Percentiles rank a stretch among this genome's conserved stretches.
These are phyloP conservation scores for Stenodema calcarata DNA, from an alignment of 2,888 invertebrate genomes.

Conservation along the genomic window DNA sequence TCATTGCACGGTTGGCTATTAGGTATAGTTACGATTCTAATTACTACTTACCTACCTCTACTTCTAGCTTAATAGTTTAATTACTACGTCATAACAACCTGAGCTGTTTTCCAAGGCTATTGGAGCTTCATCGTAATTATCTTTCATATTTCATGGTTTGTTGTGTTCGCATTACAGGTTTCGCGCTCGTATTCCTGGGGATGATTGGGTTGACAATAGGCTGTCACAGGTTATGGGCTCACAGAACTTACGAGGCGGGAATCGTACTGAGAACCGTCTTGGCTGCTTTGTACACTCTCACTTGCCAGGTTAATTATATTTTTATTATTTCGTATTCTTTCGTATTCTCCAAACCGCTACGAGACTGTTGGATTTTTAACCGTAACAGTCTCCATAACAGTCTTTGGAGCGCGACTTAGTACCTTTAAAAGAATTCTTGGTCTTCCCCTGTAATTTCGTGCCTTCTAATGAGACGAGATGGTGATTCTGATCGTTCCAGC, in stretches of 20 bases:
- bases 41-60: too few relatives aligned
- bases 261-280: conserved; percentile 75
- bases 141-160: background rate
- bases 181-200: conserved; percentile 69
- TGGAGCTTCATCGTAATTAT: background rate
- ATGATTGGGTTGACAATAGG: conserved; percentile 87
- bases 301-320: conserved; percentile 75
- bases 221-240: conserved; percentile 93
- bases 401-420: too few relatives aligned
- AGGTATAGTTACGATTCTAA: too few relatives aligned
- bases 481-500: too few relatives aligned
- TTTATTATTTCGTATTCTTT: too few relatives aligned
- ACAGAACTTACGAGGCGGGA: conserved; percentile 80
- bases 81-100: background rate
- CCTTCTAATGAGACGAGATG: too few relatives aligned
- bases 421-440: too few relatives aligned
- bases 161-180: conserved; percentile 65
- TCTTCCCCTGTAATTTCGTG: too few relatives aligned
- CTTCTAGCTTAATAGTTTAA: too few relatives aligned
- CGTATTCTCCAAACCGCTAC: background rate
- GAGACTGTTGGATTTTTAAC: background rate
- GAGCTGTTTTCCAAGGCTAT: background rate
- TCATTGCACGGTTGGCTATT: too few relatives aligned
- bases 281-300: conserved; percentile 81
- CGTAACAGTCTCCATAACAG: too few relatives aligned